Evolutionary conservation across 2,888 invertebrate genomes (phyloP), one percentile per base, ranked within the genome.

Genomic region (Cheilosia vernalis): DNA sequence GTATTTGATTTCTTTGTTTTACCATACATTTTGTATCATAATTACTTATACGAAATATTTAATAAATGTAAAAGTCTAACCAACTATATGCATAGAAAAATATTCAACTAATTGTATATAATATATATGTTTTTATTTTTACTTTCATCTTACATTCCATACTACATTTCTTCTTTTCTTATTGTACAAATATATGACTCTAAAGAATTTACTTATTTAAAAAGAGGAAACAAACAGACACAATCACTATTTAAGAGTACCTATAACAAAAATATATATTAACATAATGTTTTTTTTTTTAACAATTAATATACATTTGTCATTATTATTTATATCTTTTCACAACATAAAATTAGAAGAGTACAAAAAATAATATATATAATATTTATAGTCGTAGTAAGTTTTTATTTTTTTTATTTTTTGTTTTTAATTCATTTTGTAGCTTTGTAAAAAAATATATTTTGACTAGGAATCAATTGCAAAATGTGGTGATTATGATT

Each of bases 381-480:
- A 51, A 40, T 21, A 30, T 61, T 61, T 51, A 27, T 49, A 63
- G 24, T 72, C 66, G 55, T 56, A 72, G 15, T 55, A 60, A 76
- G 42, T 64, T 70, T 2, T 0, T 72, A 21, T 49, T 4, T 33
- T 61, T 42, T 42, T 72, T 30, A 9, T 70, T 42, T 4, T 55
- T 61, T 51, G 30, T 67, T 64, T 42, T 33, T 66, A 53, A 56
- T 73, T 10, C 30, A 63, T 17, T 63, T 58, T 74, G 58, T 58
- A 63, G 53, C 51, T 63, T 69, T 70, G 37, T 56, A 77, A 83
- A 56, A 74, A 69, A 55, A 47, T 47, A 17, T 79, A 73, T 61
- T 67, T 81, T 81, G 76, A 76, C 76, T 81, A 76, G 76, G 67
- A 81, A 74, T 83, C 77, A 77, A 78, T 78, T 78, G 49, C 64